Base-by-base conservation (phyloP, 2,113 vertebrate species). In the Cichladusa arquata region DNA sequence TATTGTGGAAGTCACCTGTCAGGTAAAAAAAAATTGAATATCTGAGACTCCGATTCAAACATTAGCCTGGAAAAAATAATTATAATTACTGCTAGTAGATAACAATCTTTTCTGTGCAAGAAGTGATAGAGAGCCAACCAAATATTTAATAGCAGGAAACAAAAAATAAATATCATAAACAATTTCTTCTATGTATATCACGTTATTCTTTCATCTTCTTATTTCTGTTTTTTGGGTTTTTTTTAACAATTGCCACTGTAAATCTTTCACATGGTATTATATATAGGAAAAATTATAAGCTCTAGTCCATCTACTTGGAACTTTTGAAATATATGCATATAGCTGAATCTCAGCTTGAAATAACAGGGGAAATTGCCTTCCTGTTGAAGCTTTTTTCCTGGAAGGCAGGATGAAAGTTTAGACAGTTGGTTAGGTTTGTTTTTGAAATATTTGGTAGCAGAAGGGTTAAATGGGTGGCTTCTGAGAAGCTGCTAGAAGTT, bases 111-210 rank as follows among this genome's bases (percentile, higher is more conserved):
- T 56, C 45, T 67, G 14, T 45, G 12, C 17, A 86, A 66, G 56
- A 92, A 53, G 3, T 57, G 34, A 74, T 71, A 51, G 65, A 87
- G 22, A 87, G 51, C 17, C 53, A 87, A 51, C 13, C 31, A 93
- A 84, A 86, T 80, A 83, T 88, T 86, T 88, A 81, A 92, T 65
- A 84, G 12, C 19, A 74, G 65, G 61, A 77, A 67, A 81, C 17
- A 22, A 86, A 86, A 90, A 65, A 36, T 34, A 42, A 38, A 1
- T 86, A 38, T 74, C 51, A 34, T 58, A 84, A n/a, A 45, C 48
- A 83, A 77, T 56, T 84, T 11, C 9, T 33, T 48, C 72, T 71
- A 26, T n/a, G 7, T 78, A 45, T 40, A 66, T 67, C 56, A 71
- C 17, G n/a, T 26, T 89, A 24, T 11, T 62, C 8, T 91, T 84